Conservation (phyloP, 2,888 invertebrate species). For the Perdita meconis region DNA sequence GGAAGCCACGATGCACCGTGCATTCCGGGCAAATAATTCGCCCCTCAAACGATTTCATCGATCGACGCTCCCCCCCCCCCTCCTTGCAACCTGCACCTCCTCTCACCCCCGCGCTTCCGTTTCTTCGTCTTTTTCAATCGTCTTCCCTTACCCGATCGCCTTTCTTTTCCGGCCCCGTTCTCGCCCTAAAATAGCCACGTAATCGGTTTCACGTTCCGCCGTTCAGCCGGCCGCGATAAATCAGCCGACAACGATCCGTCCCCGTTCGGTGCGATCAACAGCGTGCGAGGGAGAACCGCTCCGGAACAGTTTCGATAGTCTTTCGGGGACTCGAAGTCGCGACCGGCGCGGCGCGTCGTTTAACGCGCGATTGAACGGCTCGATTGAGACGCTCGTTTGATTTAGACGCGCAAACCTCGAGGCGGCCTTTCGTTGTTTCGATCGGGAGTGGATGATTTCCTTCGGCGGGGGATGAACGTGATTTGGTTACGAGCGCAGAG, state of each 20-base stretch:
- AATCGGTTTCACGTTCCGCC: slow-evolving; percentile 57
- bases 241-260: slow-evolving; percentile 53
- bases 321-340: not conserved
- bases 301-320: slow-evolving; percentile 32
- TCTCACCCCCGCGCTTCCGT: not conserved
- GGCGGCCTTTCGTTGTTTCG: not conserved
- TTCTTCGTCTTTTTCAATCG: slow-evolving; percentile 42
- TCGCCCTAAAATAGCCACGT: slow-evolving; percentile 40
- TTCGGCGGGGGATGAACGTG: too few species aligned
- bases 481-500: too few species aligned
- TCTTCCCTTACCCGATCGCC: slow-evolving; percentile 15
- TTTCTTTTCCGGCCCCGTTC: slow-evolving; percentile 27
- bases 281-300: not conserved
- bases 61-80: slow-evolving; percentile 21
- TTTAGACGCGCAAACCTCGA: not conserved
- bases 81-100: too few species aligned
- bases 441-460: too few species aligned
- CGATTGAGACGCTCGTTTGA: slow-evolving; percentile 8
- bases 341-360: slow-evolving; percentile 5
- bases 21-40: slow-evolving; percentile 60
- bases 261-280: slow-evolving; percentile 56
- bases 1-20: slow-evolving; percentile 43
- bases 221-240: slow-evolving; percentile 55
- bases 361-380: slow-evolving; percentile 17
- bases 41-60: slow-evolving; percentile 58